Percentiles rank a stretch among this genome's conserved stretches.
Conservation (phyloP, 2,888 invertebrate genomes). For the Sarcophaga carnaria region DNA sequence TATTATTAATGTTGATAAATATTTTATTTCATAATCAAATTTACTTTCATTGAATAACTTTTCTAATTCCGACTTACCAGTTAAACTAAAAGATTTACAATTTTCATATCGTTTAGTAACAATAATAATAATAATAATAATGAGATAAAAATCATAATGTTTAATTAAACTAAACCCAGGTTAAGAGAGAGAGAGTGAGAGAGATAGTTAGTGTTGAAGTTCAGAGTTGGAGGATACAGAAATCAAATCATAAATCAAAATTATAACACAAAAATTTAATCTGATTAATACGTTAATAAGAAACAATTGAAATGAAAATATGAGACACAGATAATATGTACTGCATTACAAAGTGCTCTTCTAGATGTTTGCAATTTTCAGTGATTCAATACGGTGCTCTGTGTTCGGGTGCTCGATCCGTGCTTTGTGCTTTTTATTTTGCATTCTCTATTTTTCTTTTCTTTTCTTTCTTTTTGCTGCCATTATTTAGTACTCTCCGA, state of each 20-base stretch:
- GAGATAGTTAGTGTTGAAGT: slow-evolving; percentile 17
- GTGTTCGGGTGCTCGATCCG: slow-evolving; percentile 66
- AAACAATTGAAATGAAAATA: slow-evolving; percentile 34
- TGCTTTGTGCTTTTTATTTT: slow-evolving; percentile 61
- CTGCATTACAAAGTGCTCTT: slow-evolving; percentile 66
- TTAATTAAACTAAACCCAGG: no score
- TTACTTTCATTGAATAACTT: slow-evolving; percentile 10
- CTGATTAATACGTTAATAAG: neutral
- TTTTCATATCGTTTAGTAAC: neutral
- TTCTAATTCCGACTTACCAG: slow-evolving; percentile 57
- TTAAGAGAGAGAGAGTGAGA: slow-evolving; percentile 8
- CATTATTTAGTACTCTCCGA: slow-evolving; percentile 56
- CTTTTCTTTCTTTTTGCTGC: slow-evolving; percentile 30
- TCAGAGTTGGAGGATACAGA: slow-evolving; percentile 16
- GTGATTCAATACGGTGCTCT: slow-evolving; percentile 68
- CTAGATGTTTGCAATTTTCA: slow-evolving; percentile 63
- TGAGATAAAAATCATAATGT: no score
- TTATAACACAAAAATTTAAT: neutral
- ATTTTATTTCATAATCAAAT: neutral
- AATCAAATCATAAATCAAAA: slow-evolving; percentile 35
- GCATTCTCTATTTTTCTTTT: neutral
- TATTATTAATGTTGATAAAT: slow-evolving; percentile 32
- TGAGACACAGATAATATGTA: slow-evolving; percentile 52
- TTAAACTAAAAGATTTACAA: slow-evolving; percentile 11
- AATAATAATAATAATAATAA: no score